A percentile compares a stretch with the other conserved stretches of the same genome.
Conservation (phyloP, 2,888 invertebrate genomes). For the Volucella inanis region DNA sequence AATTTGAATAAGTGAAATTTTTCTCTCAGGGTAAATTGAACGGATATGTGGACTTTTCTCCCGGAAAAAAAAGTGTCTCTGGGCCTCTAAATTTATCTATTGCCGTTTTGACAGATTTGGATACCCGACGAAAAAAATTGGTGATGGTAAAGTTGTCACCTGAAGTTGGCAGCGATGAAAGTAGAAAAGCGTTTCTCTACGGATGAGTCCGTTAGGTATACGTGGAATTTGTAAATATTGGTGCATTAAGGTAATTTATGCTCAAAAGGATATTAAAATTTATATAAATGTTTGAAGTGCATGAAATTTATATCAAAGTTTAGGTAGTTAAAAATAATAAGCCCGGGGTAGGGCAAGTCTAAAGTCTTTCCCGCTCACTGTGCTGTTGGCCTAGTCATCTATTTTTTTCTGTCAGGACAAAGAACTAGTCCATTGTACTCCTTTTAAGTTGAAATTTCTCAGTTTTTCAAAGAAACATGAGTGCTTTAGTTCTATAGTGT, state of each 20-base stretch:
- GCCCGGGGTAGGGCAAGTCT: no score
- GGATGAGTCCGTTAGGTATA: slow-evolving; percentile 31
- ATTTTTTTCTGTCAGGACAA: neutral
- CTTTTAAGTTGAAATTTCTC: neutral
- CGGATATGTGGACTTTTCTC: slow-evolving; percentile 71
- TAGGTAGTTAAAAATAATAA: no score
- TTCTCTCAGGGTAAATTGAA: slow-evolving; percentile 37
- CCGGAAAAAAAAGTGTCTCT: slow-evolving; percentile 65
- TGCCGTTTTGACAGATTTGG: slow-evolving; percentile 67
- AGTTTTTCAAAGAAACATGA: neutral
- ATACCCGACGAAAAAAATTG: slow-evolving; percentile 63
- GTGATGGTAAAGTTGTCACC: slow-evolving; percentile 57
- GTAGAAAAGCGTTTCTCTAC: slow-evolving; percentile 6
- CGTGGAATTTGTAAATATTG: neutral
- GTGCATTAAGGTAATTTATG: no score
- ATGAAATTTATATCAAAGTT: no score
- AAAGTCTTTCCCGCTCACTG: no score
- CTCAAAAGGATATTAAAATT: no score
- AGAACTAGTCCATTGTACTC: neutral
- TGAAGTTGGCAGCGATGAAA: slow-evolving; percentile 45
- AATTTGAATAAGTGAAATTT: slow-evolving; percentile 39
- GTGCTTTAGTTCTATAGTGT: no score
- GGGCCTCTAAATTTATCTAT: slow-evolving; percentile 71
- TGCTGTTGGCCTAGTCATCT: neutral
- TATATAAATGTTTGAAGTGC: no score